A percentile compares a stretch with the other conserved stretches of the same genome.
Evolutionary conservation across 2,113 vertebrate species (phyloP).

Genomic region (Daphoenositta chrysoptera): DNA sequence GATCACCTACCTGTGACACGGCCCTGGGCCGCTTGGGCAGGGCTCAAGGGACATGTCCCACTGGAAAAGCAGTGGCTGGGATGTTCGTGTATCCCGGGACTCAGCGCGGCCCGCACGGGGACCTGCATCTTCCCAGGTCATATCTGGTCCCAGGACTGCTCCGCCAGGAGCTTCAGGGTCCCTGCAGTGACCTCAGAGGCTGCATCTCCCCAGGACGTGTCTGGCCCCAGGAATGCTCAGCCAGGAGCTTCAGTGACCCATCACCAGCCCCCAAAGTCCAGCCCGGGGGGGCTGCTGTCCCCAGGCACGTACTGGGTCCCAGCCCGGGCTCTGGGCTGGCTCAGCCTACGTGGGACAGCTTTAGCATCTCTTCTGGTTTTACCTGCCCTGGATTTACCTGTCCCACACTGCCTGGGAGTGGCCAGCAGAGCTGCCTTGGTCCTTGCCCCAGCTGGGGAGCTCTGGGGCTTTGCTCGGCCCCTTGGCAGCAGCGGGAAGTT

Average conservation of each 20-base stretch:
- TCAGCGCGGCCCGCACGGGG: accelerated
- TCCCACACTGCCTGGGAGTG: background rate
- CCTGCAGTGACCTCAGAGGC: background rate
- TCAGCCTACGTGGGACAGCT: accelerated
- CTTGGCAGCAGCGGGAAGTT: background rate
- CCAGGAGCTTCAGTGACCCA: background rate
- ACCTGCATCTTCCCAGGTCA: background rate
- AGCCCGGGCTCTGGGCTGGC: background rate
- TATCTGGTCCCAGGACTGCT: background rate
- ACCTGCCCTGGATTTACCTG: background rate
- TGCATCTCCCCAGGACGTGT: background rate
- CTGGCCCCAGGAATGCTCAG: background rate
- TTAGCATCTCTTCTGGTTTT: background rate
- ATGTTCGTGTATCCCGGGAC: accelerated
- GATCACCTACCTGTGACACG: slow-evolving; percentile 65
- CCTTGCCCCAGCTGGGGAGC: background rate
- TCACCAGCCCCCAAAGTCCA: background rate
- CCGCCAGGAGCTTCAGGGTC: background rate
- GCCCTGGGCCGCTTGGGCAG: background rate
- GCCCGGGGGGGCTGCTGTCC: background rate
- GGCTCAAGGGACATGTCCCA: accelerated
- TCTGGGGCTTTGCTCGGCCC: background rate
- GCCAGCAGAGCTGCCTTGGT: background rate
- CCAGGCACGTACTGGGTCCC: background rate
- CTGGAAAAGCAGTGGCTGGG: background rate